Evolutionary conservation across 2,113 vertebrate species (phyloP), one percentile per base, ranked within the genome.

Genomic region (Ageneiosus marmoratus): DNA sequence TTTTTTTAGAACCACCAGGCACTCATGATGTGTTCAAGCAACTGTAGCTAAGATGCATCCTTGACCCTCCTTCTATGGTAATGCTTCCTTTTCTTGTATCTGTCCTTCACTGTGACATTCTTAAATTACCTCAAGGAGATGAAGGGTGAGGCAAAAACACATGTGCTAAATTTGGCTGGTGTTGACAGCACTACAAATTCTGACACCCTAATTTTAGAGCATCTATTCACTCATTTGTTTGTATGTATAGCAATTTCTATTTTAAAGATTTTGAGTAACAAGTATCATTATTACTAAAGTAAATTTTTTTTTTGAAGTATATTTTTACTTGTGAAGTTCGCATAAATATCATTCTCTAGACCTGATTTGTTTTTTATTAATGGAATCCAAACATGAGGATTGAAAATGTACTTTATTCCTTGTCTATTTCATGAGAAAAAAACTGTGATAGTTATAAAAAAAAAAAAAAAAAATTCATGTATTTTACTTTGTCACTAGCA

Each of bases 71-170:
- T 63, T 76, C 60, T 55, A 32, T 50, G 67, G 67, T 32, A 50
- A 77, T 32, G 24, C 29, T 20, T 77, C 48, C 74, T 69, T 83
- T 46, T 67, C 74, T 77, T 27, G 15, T 3, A n/a, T 73, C 37
- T 81, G 74, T 70, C 80, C 84, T 81, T 77, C 83, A 81, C 62
- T 69, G 34, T 73, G 67, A 32, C 32, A 62, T 76, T 88, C 87
- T 83, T 85, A 72, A 84, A 77, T 86, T 86, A 86, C 78, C 58
- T 50, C 56, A 74, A 82, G 78, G 70, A 81, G 82, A 78, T 76
- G 67, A 37, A 58, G 72, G 50, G 58, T 65, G 15, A 5, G 34
- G 63, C 62, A 55, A 56, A 62, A 77, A 77, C 58, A 53, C 65
- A 80, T 77, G n/a, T 67, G 15, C 84, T 85, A 85, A 81, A 79